Base-by-base conservation (phyloP, 2,113 vertebrate genomes). In the Galeopterus variegatus region DNA sequence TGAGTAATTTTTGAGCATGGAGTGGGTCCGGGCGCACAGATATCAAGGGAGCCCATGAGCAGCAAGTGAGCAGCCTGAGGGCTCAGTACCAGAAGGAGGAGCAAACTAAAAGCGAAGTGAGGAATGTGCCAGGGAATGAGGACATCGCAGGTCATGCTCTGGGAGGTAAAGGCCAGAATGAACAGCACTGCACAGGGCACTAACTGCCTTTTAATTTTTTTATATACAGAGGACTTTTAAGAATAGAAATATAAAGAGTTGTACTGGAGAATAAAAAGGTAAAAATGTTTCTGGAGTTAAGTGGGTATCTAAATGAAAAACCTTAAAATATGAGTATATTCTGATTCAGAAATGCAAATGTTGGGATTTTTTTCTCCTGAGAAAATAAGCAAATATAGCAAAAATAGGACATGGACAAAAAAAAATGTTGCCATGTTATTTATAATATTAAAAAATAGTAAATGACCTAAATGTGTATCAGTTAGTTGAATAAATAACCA, bases 401-500 rank as follows among this genome's bases (percentile, higher is more conserved):
- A 92, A 90, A 13, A 77, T 65, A 9, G 76, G 18, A 84, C 21
- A n/a, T 60, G 52, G 6, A 64, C 26, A 2, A 70, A 87, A 80
- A 56, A 77, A 96, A 87, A 58, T 23, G 31, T 45, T 75, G 9
- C 58, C 14, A 11, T n/a, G 1, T 65, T 79, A 54, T 41, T 69
- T 81, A 67, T 65, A 45, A 60, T 60, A 87, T 60, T 80, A 36
- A 95, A 89, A 92, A 77, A 65, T 69, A 90, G 73, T 56, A 90
- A 77, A 23, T 52, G 14, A 88, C 33, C 26, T 60, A 91, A 84
- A 67, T 45, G 5, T 82, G 90, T 85, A n/a, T 82, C 8, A 64
- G 89, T n/a, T 80, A 45, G 18, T 56, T 95, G 90, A 92, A 50
- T 75, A 83, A 87, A 96, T 75, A 94, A n/a, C 80, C 31, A 95